Conservation (phyloP, 2,113 vertebrate species). For the Misgurnus anguillicaudatus region DNA sequence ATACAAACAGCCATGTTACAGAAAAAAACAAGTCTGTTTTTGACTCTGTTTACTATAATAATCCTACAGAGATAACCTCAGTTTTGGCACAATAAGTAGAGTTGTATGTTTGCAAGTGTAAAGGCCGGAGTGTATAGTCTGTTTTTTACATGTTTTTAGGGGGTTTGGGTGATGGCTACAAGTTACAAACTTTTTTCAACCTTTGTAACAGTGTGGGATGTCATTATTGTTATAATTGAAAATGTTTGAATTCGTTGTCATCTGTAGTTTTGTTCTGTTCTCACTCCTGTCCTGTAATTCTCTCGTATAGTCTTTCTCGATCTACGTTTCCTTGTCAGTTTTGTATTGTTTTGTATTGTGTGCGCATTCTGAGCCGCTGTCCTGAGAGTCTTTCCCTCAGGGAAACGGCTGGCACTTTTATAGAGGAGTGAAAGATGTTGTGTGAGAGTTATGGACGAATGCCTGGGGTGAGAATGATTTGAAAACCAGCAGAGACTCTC, state of each 20-base stretch:
- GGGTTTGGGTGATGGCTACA: too few species aligned
- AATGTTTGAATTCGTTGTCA: background rate
- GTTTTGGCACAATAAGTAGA: background rate
- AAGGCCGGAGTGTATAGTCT: too few species aligned
- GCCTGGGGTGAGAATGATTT: slow-evolving; percentile 12
- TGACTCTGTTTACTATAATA: background rate
- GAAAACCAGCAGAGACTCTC: background rate
- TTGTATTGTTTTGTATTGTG: background rate
- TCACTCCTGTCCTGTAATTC: background rate
- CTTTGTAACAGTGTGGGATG: too few species aligned
- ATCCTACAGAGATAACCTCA: background rate
- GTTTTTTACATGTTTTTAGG: too few species aligned
- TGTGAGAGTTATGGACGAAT: slow-evolving; percentile 5
- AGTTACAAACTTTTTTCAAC: too few species aligned
- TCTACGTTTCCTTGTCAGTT: background rate
- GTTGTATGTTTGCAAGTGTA: background rate
- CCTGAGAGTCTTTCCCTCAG: background rate
- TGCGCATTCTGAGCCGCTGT: slow-evolving; percentile 15
- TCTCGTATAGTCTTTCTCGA: background rate
- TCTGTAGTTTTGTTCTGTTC: background rate
- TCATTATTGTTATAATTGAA: too few species aligned
- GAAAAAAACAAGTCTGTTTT: background rate
- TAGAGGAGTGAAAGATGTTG: background rate
- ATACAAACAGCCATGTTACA: slow-evolving; percentile 18
- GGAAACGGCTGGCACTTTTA: slow-evolving; percentile 2